Percentiles rank a stretch among this genome's conserved stretches.
Conservation (phyloP, 2,797 vertebrate genomes). For the Acanthiza pusilla region DNA sequence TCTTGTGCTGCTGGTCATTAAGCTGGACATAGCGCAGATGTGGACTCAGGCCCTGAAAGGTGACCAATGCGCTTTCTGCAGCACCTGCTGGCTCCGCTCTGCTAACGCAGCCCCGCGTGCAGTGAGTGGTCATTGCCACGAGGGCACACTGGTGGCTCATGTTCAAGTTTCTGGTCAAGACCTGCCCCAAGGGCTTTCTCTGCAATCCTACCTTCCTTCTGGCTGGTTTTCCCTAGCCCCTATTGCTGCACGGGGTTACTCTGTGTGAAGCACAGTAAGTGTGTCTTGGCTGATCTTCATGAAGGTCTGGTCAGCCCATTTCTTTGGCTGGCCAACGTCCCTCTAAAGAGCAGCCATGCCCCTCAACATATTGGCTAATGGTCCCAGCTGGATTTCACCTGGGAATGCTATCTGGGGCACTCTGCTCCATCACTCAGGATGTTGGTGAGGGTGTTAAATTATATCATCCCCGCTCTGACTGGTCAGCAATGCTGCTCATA, state of each 20-base stretch:
- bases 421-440: not conserved
- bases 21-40: not conserved
- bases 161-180: not conserved
- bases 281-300: not conserved
- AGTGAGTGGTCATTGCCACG: not conserved
- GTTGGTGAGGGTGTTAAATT: not conserved
- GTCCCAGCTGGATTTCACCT: not conserved
- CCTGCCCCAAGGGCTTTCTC: not conserved
- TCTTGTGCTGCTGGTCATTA: not conserved
- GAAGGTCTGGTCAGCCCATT: not conserved
- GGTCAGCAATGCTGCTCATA: not conserved
- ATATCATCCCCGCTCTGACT: not conserved
- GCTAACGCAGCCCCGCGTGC: not conserved
- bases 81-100: not conserved
- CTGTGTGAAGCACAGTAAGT: not conserved
- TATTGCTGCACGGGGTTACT: not conserved
- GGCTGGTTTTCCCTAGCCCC: not conserved
- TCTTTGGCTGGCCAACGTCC: not conserved
- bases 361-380: not conserved
- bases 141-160: not conserved
- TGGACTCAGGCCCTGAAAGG: not conserved
- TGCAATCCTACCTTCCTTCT: not conserved
- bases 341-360: not conserved
- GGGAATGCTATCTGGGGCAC: not conserved
- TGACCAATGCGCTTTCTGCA: not conserved